Conservation (phyloP, 1,140 invertebrate species). For the Microplitis mediator region DNA sequence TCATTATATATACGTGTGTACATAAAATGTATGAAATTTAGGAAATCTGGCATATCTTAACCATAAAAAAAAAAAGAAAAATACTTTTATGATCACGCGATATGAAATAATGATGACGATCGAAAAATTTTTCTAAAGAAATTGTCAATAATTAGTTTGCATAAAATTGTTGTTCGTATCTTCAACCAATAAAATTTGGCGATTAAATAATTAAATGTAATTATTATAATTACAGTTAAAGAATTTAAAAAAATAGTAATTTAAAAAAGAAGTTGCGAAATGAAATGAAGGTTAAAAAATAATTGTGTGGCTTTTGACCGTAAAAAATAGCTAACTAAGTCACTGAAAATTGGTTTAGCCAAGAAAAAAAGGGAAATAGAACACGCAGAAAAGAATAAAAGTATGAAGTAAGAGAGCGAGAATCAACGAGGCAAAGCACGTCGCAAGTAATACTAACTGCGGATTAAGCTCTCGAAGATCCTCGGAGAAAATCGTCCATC, state of each 20-base stretch:
- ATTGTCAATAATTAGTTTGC: background rate
- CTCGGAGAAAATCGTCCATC: slow-evolving; percentile 6
- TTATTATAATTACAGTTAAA: no score
- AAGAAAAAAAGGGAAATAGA: background rate
- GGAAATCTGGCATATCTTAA: background rate
- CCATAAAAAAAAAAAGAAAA: background rate
- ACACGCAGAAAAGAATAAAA: background rate
- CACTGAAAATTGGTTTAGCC: background rate
- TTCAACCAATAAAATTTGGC: no score
- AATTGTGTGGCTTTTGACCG: background rate
- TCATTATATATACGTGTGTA: background rate
- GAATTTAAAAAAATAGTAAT: no score
- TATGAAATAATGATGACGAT: no score
- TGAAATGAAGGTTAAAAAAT: background rate
- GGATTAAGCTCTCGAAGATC: slow-evolving; percentile 20
- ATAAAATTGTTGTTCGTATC: background rate
- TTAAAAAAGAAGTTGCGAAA: background rate
- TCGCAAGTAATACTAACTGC: slow-evolving; percentile 19
- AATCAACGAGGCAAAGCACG: slow-evolving; percentile 13
- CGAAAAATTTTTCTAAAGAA: background rate
- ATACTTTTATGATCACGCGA: no score
- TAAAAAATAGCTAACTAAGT: no score
- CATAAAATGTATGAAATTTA: background rate
- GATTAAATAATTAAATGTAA: no score
- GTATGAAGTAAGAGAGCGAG: background rate